Percentiles rank a stretch among this genome's conserved stretches.
These are phyloP conservation scores for Gallinago nigripennis DNA, from an alignment of 2,797 vertebrate species.

Conservation along the genomic window DNA sequence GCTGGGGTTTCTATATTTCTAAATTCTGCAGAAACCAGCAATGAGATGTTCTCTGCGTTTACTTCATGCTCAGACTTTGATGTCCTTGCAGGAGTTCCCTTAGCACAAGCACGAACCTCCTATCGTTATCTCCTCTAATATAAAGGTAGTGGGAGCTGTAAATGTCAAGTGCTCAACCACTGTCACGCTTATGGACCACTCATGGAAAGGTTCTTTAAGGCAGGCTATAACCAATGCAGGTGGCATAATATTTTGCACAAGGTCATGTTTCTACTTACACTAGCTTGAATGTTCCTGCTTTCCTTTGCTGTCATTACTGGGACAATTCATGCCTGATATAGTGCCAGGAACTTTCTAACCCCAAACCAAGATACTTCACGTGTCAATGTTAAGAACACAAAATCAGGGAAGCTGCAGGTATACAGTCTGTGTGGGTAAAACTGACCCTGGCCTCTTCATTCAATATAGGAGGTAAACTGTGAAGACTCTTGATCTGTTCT, in stretches of 20 bases:
- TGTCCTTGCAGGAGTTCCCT: conserved; percentile 25
- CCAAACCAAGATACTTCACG: neutral
- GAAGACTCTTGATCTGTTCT: neutral
- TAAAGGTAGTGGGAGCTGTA: conserved; percentile 13
- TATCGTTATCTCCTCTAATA: neutral
- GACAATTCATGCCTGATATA: neutral
- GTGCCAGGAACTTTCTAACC: neutral
- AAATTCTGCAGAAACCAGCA: neutral
- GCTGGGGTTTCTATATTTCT: conserved; percentile 15
- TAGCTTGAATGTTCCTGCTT: neutral
- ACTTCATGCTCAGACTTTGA: neutral
- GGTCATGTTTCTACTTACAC: conserved; percentile 26
- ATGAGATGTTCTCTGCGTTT: conserved; percentile 5
- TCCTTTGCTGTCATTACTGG: neutral
- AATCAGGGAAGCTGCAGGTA: neutral
- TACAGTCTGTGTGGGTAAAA: neutral
- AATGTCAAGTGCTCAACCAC: neutral
- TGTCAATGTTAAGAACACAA: neutral
- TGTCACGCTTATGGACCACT: conserved; percentile 10
- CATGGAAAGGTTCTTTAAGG: conserved; percentile 40
- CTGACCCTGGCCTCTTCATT: neutral
- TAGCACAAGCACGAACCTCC: neutral
- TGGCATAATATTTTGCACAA: conserved; percentile 24
- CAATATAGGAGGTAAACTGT: neutral
- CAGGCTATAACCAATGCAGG: conserved; percentile 38